These are phyloP conservation scores for Choreutis nemorana DNA, from an alignment of 2,888 invertebrate species.

Conservation along the genomic window DNA sequence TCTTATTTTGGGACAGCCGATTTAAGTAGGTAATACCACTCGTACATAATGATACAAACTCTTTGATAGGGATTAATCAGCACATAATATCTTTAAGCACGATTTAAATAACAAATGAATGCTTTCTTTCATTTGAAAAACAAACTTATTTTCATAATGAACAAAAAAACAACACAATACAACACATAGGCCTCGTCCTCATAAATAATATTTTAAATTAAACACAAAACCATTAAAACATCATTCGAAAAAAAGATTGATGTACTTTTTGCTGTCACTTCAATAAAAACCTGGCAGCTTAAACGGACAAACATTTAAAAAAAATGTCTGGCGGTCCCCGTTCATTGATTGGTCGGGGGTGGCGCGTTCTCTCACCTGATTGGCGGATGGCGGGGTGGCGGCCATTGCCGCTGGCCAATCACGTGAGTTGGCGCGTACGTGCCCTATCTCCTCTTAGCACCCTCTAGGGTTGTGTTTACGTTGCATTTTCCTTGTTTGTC, in stretches of 20 bases:
- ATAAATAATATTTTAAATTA: too few species aligned
- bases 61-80: too few species aligned
- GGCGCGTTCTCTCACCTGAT: constrained; percentile 23
- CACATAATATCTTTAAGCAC: too few species aligned
- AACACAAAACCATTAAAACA: too few species aligned
- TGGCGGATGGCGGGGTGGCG: constrained; percentile 23
- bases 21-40: too few species aligned
- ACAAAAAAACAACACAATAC: too few species aligned
- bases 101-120: too few species aligned
- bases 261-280: constrained; percentile 2
- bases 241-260: constrained; percentile 8
- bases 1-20: too few species aligned
- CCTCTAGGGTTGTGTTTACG: constrained; percentile 54
- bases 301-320: constrained; percentile 10
- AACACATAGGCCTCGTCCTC: too few species aligned
- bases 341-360: constrained; percentile 10
- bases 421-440: constrained; percentile 10
- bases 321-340: constrained; percentile 9
- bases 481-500: constrained; percentile 58
- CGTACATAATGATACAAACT: too few species aligned
- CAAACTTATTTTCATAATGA: too few species aligned
- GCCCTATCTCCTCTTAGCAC: constrained; percentile 46
- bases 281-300: constrained; percentile 3
- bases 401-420: constrained; percentile 27
- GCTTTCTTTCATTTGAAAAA: too few species aligned